Evolutionary conservation across 2,113 vertebrate species (phyloP).

Genomic region (Myodes glareolus): DNA sequence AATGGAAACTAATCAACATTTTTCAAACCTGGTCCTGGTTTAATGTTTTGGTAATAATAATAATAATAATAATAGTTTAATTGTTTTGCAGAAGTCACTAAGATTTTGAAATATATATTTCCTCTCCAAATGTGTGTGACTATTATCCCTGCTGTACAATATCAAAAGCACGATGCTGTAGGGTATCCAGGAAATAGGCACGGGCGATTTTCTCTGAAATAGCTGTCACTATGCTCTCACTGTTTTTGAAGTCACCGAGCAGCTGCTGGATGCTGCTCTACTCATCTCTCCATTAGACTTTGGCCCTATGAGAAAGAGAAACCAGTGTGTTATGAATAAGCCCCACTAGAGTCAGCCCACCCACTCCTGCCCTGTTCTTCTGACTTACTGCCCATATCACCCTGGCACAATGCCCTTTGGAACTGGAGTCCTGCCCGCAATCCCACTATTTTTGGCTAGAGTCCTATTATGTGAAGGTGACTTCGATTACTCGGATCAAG

Average conservation of each 20-base stretch:
- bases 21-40: constrained; percentile 68
- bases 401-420: not conserved
- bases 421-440: constrained; percentile 64
- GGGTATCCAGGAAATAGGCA: constrained; percentile 36
- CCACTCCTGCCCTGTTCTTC: not conserved
- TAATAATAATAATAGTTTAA: constrained; percentile 25
- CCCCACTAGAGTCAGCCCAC: not conserved
- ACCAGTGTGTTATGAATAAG: not conserved
- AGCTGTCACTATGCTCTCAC: not conserved
- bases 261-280: not conserved
- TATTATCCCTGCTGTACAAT: constrained; percentile 53
- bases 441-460: constrained; percentile 66
- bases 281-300: constrained; percentile 1
- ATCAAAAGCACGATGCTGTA: constrained; percentile 24
- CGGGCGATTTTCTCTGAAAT: constrained; percentile 37
- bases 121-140: constrained; percentile 54
- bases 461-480: constrained; percentile 62
- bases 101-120: constrained; percentile 66
- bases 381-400: not conserved
- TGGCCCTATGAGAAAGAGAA: constrained; percentile 30
- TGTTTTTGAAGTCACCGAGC: not conserved
- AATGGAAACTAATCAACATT: constrained; percentile 76
- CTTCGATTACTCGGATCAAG: constrained; percentile 61
- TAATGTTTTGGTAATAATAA: constrained; percentile 61
- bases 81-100: constrained; percentile 69